Conservation (phyloP, 2,797 vertebrate species). For the Emydoidea blandingii region DNA sequence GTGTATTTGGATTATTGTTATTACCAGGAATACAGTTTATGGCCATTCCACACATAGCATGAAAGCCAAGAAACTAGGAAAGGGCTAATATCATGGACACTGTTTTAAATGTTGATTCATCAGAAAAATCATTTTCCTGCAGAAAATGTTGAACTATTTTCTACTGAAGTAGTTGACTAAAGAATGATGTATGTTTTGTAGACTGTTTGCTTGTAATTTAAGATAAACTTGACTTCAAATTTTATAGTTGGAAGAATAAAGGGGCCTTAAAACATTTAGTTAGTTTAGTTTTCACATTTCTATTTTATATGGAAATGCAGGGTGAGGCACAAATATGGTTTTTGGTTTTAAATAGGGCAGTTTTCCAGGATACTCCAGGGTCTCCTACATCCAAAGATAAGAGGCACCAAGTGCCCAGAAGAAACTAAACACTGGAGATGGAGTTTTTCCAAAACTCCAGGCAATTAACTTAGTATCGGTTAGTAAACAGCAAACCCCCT, state of each 20-base stretch:
- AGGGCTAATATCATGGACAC: constrained; percentile 50
- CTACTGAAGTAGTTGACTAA: background rate
- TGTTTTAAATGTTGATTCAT: background rate
- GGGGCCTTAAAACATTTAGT: constrained; percentile 56
- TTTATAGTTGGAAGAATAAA: constrained; percentile 39
- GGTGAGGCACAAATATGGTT: background rate
- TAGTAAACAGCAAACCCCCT: background rate
- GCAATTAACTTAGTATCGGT: background rate
- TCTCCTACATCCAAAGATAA: background rate
- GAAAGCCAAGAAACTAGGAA: constrained; percentile 39
- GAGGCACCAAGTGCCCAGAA: background rate
- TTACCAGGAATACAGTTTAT: background rate
- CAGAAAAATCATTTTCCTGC: background rate
- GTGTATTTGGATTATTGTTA: background rate
- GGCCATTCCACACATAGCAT: constrained; percentile 17
- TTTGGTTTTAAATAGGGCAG: background rate
- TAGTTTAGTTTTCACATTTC: constrained; percentile 33
- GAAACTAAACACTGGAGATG: background rate
- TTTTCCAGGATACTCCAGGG: constrained; percentile 14
- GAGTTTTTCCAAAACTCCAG: background rate
- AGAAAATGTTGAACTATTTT: constrained; percentile 23
- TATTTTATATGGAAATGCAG: constrained; percentile 20
- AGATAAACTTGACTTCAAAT: constrained; percentile 25
- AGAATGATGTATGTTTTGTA: background rate
- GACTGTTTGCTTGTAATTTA: constrained; percentile 31